These are phyloP conservation scores for Pentalonia nigronervosa DNA, from an alignment of 1,140 invertebrate species.

Conservation along the genomic window DNA sequence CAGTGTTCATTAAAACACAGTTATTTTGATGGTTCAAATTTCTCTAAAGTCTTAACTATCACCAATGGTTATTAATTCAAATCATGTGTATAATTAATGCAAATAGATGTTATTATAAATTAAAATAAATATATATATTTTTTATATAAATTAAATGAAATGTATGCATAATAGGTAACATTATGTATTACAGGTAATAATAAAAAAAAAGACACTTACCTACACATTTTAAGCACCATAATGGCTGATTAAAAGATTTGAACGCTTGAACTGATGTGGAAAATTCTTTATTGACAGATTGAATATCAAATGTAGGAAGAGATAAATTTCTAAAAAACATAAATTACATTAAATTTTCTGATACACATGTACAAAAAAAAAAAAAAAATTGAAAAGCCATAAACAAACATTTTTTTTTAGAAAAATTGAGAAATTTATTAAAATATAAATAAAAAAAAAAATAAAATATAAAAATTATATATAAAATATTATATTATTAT, in stretches of 20 bases:
- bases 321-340: conserved; percentile 29
- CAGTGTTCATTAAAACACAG: too few species aligned
- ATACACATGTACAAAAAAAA: not conserved
- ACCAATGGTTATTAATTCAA: too few species aligned
- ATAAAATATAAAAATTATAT: too few species aligned
- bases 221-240: conserved; percentile 45
- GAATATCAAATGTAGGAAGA: not conserved
- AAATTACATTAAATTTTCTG: not conserved
- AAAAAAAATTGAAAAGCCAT: not conserved
- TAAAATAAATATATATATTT: not conserved
- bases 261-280: not conserved
- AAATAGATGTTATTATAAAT: not conserved
- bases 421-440: not conserved
- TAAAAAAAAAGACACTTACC: conserved; percentile 19
- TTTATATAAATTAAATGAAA: not conserved
- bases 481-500: too few species aligned
- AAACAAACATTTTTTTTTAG: not conserved
- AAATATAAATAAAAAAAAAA: too few species aligned
- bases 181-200: not conserved
- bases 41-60: too few species aligned
- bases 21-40: too few species aligned
- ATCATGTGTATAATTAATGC: not conserved
- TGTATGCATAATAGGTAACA: not conserved
- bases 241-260: conserved; percentile 11
- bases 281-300: conserved; percentile 43